Evolutionary conservation across 2,113 vertebrate genomes (phyloP).

Genomic region (Panthera tigris): DNA sequence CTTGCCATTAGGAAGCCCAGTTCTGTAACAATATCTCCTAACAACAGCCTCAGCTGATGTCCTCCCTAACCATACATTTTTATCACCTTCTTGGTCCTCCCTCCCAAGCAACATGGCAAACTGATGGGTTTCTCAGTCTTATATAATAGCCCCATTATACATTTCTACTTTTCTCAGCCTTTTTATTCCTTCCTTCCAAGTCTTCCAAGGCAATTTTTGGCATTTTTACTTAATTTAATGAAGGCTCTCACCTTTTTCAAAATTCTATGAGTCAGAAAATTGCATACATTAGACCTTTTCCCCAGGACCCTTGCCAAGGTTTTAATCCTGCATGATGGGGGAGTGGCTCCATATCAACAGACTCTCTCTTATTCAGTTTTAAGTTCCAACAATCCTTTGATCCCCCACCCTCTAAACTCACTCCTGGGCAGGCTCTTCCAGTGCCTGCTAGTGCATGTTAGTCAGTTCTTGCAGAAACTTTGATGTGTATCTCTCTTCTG

Average conservation of each 20-base stretch:
- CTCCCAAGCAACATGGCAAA: not conserved
- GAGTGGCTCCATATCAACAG: not conserved
- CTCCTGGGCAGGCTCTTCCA: not conserved
- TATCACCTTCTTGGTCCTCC: not conserved
- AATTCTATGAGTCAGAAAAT: not conserved
- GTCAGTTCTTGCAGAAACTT: not conserved
- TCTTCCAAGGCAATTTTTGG: not conserved
- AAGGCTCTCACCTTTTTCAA: not conserved
- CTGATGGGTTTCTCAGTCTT: not conserved
- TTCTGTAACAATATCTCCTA: not conserved
- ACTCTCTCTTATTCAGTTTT: not conserved
- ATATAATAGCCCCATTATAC: not conserved
- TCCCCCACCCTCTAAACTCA: not conserved
- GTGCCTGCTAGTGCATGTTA: fast-evolving
- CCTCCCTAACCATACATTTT: not conserved
- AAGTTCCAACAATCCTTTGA: not conserved
- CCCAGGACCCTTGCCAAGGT: not conserved
- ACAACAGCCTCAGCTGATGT: not conserved
- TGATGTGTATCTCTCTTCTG: not conserved
- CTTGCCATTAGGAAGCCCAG: not conserved
- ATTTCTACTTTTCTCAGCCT: not conserved
- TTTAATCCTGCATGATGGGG: not conserved
- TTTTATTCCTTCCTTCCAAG: not conserved
- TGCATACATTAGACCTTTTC: not conserved
- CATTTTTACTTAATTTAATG: slow-evolving; percentile 31